Percentiles rank a stretch among this genome's conserved stretches.
These are phyloP conservation scores for Drosophila nigrodunni DNA, from an alignment of 1,140 invertebrate genomes.

Conservation along the genomic window DNA sequence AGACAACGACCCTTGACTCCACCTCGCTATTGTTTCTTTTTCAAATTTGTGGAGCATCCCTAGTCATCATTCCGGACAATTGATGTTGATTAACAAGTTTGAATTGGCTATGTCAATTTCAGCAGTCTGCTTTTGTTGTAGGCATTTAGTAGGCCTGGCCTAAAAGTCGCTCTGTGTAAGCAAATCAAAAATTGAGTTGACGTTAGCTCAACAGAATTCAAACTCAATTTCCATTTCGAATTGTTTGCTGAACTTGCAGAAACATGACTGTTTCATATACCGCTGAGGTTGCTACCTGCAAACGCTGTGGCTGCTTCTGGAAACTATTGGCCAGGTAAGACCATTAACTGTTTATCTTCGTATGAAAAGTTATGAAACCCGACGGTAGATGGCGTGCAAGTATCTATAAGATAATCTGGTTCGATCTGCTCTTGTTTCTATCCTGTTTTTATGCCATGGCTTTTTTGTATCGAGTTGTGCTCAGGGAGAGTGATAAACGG, in stretches of 20 bases:
- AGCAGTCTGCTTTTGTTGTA: background rate
- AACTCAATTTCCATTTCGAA: background rate
- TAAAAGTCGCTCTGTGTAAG: constrained; percentile 1
- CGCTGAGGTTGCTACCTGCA: constrained; percentile 93
- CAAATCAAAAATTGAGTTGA: background rate
- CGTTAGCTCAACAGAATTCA: background rate
- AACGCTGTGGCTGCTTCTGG: constrained; percentile 92
- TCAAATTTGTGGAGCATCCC: too few species aligned
- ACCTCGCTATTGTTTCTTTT: too few species aligned
- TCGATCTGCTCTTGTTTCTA: constrained; percentile 94
- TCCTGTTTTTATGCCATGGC: constrained; percentile 93
- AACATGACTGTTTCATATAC: constrained; percentile 95
- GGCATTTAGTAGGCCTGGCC: background rate
- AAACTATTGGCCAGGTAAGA: constrained; percentile 91
- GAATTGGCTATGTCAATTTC: background rate
- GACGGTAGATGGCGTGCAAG: constrained; percentile 93
- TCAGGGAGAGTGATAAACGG: constrained; percentile 91
- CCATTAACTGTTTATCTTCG: too few species aligned
- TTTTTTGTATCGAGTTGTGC: constrained; percentile 92
- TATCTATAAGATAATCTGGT: constrained; percentile 98
- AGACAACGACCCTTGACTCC: too few species aligned
- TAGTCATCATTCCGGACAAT: background rate
- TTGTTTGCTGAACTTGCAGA: constrained; percentile 5
- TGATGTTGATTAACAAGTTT: constrained; percentile 1
- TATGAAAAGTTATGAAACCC: background rate